Base-by-base conservation (phyloP, 2,797 vertebrate species). In the Enteromius radiatus region DNA sequence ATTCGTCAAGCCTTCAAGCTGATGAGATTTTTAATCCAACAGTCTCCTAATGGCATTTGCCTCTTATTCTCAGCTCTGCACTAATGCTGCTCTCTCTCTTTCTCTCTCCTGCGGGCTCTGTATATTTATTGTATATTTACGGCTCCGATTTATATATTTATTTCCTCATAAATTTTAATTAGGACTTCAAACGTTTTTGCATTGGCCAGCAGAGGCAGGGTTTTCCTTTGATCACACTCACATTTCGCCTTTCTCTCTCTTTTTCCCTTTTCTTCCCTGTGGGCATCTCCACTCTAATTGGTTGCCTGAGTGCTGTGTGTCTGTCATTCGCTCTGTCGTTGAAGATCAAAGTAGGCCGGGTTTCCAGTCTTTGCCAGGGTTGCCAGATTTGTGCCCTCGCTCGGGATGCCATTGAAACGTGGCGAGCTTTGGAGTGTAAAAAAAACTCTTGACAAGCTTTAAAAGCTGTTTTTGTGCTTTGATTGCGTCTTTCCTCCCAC, bases 191-290 rank as follows among this genome's bases (percentile, higher is more conserved):
- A 95, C 88, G 86, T 86, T 90, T 81, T 69, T 84, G 85, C 88
- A 88, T 69, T 61, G 77, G 86, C 90, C 82, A 84, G 88, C 88
- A 85, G 86, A 86, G 89, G 88, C 89, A 82, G 88, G 87, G 89
- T 86, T 91, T 91, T 81, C 85, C 92, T 95, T 95, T 95, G 93
- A 95, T 95, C 93, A 89, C 91, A 89, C 88, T 91, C 85, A 84
- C 83, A 82, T 83, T 78, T 85, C 63, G 4, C 47, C 80, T 49
- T 49, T 43, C 68, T 90, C 90, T 90, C 86, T 86, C 83, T 26
- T 28, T 54, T 47, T 33, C 26, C 43, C 12, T 78, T 87, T 84
- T 86, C 28, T 88, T 86, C 90, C 91, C 92, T 87, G 85, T 82
- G 88, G 92, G 92, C 89, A 89, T 87, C 88, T 90, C 89, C 54